Evolutionary conservation across 1,140 invertebrate species (phyloP).

Genomic region (Microplitis demolitor): DNA sequence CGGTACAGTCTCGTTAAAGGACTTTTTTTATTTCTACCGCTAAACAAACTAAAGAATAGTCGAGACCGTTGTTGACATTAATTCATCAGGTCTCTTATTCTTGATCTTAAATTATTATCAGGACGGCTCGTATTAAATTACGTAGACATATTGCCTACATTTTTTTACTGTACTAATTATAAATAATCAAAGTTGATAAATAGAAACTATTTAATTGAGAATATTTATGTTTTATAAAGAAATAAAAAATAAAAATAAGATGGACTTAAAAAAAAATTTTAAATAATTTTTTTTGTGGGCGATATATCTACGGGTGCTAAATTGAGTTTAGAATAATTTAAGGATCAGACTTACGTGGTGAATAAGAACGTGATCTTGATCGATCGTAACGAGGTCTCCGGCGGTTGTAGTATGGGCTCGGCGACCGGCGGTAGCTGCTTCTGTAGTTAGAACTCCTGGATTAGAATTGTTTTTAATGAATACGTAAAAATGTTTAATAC

Average conservation of each 20-base stretch:
- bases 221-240: too few species aligned
- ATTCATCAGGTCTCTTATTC: slow-evolving; percentile 33
- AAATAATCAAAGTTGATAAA: too few species aligned
- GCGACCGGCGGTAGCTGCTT: slow-evolving; percentile 64
- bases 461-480: not conserved
- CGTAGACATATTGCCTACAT: not conserved
- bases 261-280: not conserved
- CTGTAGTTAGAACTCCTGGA: slow-evolving; percentile 46
- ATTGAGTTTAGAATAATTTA: slow-evolving; percentile 31
- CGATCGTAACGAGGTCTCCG: slow-evolving; percentile 71
- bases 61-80: slow-evolving; percentile 17
- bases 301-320: slow-evolving; percentile 48
- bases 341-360: slow-evolving; percentile 75
- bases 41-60: not conserved
- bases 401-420: slow-evolving; percentile 67
- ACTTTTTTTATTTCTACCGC: slow-evolving; percentile 24
- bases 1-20: slow-evolving; percentile 24
- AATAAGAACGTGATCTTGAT: slow-evolving; percentile 82
- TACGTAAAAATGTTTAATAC: too few species aligned
- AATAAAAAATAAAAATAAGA: too few species aligned
- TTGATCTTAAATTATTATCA: slow-evolving; percentile 32
- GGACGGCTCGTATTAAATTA: not conserved
- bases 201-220: too few species aligned
- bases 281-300: not conserved
- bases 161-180: too few species aligned